A percentile compares a stretch with the other conserved stretches of the same genome.
Conservation (phyloP, 2,888 invertebrate species). For the Marronus borbonicus region DNA sequence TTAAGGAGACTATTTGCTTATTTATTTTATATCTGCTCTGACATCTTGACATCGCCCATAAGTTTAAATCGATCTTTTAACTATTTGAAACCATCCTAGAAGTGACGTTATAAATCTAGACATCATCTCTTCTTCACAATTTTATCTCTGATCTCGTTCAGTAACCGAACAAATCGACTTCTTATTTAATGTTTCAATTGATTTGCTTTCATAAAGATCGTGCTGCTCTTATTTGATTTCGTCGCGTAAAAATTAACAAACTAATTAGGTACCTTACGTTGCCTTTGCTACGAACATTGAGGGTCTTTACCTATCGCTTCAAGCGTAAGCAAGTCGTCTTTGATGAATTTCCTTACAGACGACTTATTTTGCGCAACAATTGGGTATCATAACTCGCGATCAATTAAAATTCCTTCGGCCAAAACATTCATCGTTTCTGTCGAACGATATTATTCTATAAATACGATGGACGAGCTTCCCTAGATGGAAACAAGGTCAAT, state of each 20-base stretch:
- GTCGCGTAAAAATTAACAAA: not conserved
- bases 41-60: too few relatives aligned
- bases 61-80: too few relatives aligned
- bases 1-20: too few relatives aligned
- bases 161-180: too few relatives aligned
- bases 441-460: conserved; percentile 18
- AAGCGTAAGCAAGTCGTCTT: conserved; percentile 27
- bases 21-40: too few relatives aligned
- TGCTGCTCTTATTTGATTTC: too few relatives aligned
- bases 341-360: conserved; percentile 14
- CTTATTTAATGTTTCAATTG: too few relatives aligned
- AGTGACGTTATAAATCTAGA: too few relatives aligned
- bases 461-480: conserved; percentile 1
- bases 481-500: conserved; percentile 28
- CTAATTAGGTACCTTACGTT: not conserved
- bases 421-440: conserved; percentile 21
- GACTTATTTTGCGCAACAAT: conserved; percentile 31
- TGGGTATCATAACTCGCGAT: conserved; percentile 11
- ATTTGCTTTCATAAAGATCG: too few relatives aligned
- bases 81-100: too few relatives aligned
- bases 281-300: conserved; percentile 1
- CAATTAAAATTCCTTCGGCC: conserved; percentile 32
- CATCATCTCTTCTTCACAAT: too few relatives aligned
- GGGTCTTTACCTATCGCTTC: not conserved
- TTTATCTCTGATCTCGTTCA: too few relatives aligned